These are phyloP conservation scores for Machimus atricapillus DNA, from an alignment of 2,888 invertebrate genomes.

Conservation along the genomic window DNA sequence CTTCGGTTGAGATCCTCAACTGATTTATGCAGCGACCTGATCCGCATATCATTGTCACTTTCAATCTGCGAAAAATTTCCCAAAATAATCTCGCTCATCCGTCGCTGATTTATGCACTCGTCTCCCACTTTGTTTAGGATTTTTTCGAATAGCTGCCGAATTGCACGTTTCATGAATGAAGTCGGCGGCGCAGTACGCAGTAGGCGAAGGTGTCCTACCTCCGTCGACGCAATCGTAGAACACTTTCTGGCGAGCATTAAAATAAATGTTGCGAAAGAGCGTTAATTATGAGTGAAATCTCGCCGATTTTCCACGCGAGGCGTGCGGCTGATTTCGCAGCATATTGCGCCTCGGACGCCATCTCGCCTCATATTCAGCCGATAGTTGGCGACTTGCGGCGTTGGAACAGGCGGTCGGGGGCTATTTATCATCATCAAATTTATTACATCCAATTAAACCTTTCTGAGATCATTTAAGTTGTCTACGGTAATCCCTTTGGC, in stretches of 20 bases:
- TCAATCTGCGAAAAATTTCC: neutral
- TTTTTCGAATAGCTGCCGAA: neutral
- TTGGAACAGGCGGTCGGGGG: neutral
- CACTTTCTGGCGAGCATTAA: neutral
- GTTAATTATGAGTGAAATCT: neutral
- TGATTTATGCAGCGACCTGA: neutral
- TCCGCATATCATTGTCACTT: neutral
- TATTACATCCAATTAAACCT: slow-evolving; percentile 46
- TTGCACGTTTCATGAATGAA: neutral
- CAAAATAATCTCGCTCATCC: neutral
- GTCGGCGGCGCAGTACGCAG: neutral
- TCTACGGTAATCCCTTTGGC: slow-evolving; percentile 40
- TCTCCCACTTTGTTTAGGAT: neutral
- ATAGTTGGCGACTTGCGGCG: neutral
- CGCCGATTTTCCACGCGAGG: neutral
- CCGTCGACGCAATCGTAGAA: neutral
- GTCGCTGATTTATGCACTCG: neutral
- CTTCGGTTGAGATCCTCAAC: neutral
- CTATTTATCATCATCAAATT: slow-evolving; percentile 45
- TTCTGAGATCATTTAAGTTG: slow-evolving; percentile 45
- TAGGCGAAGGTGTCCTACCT: neutral
- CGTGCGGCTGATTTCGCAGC: neutral
- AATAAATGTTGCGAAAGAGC: neutral
- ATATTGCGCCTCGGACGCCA: neutral
- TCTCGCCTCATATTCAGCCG: neutral